Conservation (phyloP, 2,113 vertebrate genomes). For the Dicrurus megarhynchus region DNA sequence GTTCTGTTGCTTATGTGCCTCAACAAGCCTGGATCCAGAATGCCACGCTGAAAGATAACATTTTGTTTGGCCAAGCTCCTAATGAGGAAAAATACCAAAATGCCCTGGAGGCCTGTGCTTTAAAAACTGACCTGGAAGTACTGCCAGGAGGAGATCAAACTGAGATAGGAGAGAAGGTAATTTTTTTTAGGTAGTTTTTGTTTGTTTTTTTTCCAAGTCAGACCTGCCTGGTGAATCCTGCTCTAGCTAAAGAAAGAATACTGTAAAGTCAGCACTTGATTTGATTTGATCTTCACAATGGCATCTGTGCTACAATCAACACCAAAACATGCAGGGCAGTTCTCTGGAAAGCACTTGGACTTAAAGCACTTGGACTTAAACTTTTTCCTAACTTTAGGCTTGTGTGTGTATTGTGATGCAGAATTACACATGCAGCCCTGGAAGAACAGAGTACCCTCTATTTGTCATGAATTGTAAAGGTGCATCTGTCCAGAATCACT, state of each 20-base stretch:
- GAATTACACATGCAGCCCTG: neutral
- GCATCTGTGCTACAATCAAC: neutral
- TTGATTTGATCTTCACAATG: neutral
- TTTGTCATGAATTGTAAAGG: neutral
- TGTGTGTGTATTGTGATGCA: neutral
- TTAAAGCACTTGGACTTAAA: neutral
- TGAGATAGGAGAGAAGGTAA: conserved; percentile 97
- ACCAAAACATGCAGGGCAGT: neutral
- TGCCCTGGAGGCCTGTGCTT: conserved; percentile 87
- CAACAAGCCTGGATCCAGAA: conserved; percentile 99
- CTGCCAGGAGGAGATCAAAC: conserved; percentile 92
- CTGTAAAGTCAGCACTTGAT: neutral
- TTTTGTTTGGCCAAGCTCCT: conserved; percentile 85
- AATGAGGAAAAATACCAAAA: conserved; percentile 83
- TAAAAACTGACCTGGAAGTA: conserved; percentile 88
- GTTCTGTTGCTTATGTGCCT: conserved; percentile 92
- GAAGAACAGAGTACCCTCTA: neutral
- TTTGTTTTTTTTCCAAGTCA: neutral
- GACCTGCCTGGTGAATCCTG: neutral
- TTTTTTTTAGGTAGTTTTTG: neutral
- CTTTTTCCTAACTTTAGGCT: neutral
- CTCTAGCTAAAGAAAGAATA: neutral
- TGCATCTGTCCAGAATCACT: neutral
- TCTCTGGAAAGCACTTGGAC: neutral
- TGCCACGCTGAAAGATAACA: conserved; percentile 89